Evolutionary conservation across 2,888 invertebrate species (phyloP).

Genomic region (Synanthedon andrenaeformis): DNA sequence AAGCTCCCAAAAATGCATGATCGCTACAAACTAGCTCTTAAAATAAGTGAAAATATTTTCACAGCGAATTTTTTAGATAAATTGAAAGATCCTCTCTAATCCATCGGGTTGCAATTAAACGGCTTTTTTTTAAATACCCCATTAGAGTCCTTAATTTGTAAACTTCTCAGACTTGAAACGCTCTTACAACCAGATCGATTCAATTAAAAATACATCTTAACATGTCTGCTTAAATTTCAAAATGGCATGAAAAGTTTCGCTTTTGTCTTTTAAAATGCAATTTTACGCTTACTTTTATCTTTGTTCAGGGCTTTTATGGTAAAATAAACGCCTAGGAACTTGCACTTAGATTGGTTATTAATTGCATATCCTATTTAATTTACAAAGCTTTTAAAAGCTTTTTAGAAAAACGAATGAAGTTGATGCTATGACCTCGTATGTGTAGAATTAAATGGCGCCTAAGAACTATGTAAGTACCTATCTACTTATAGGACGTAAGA

Average conservation of each 20-base stretch:
- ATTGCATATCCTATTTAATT: not conserved
- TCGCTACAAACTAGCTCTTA: no score
- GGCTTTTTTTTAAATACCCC: conserved; percentile 21
- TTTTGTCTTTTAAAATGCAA: not conserved
- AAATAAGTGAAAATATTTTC: no score
- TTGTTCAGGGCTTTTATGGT: not conserved
- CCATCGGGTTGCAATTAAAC: conserved; percentile 15
- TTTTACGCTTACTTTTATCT: not conserved
- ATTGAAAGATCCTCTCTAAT: not conserved
- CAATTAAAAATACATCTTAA: not conserved
- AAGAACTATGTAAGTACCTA: no score
- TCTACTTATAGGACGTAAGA: no score
- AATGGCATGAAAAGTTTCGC: not conserved
- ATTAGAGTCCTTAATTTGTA: conserved; percentile 25
- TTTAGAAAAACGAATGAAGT: no score
- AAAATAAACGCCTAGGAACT: not conserved
- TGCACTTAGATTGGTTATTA: not conserved
- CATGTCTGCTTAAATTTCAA: not conserved
- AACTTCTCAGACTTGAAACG: conserved; percentile 8
- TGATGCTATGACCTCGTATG: no score
- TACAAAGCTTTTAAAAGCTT: no score
- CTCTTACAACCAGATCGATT: conserved; percentile 2
- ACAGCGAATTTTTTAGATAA: no score
- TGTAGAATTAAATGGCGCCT: no score
- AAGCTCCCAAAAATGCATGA: no score